Base-by-base conservation (phyloP, 2,888 invertebrate genomes). In the Blastobasis adustella region DNA sequence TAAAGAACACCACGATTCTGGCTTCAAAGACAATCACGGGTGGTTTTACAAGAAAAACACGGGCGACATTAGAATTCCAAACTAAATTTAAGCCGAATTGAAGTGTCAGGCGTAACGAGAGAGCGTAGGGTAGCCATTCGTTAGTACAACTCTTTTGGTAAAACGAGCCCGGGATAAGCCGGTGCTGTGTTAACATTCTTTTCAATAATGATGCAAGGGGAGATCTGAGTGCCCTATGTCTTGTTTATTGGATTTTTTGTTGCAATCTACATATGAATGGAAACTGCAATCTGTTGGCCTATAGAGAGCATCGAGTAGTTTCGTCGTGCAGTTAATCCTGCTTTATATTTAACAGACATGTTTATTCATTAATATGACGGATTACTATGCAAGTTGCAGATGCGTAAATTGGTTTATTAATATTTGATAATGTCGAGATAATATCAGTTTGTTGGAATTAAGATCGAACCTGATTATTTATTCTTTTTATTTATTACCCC, bases 241-340 rank as follows among this genome's bases (percentile, higher is more conserved):
- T 84, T 86, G 86, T 87, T 87, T 87, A 88, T 87, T 87, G 85
- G 87, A 86, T 87, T 88, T 87, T 88, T 87, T 87, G 86, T 84
- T 81, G 72, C 87, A 82, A 83, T 88, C 83, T 88, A 81, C 87
- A 88, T 88, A 85, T 88, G 87, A 88, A 88, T 87, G 67, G 79
- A 66, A 73, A 76, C 76, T 72, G 73, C 82, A 86, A 86, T 85
- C 86, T 84, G 84, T 79, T 71, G 72, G 76, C 77, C 73, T 67
- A 63, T 64, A 71, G 65, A 73, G 63, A 69, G 71, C 63, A 71
- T 80, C 53, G 80, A 83, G 81, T 46, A 40, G 46, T 7, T 10
- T 7, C n/a, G 23, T 70, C 77, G 69, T 76, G 73, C 65, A 60
- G 58, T 59, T 62, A 65, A 71, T 71, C 59, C 67, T 61, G 55